These are phyloP conservation scores for Premnoplex brunnescens DNA, from an alignment of 2,797 vertebrate species.

Conservation along the genomic window DNA sequence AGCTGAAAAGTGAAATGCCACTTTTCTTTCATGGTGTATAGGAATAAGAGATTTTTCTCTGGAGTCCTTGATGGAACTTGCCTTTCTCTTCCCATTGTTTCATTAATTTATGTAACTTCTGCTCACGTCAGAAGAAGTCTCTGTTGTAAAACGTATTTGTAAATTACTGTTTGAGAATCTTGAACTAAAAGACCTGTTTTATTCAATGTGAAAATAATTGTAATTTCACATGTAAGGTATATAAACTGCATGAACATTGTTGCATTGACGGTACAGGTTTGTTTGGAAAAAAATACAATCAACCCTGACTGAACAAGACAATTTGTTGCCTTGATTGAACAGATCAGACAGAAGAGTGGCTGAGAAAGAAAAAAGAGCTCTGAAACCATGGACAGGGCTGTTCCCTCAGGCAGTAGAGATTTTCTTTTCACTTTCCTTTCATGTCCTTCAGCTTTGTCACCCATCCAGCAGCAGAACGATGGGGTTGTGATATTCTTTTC, in stretches of 20 bases:
- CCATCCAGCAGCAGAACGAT: not conserved
- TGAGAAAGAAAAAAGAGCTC: not conserved
- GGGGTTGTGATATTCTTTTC: not conserved
- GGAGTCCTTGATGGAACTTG: not conserved
- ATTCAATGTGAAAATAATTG: constrained; percentile 12
- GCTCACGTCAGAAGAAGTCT: not conserved
- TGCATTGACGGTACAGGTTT: not conserved
- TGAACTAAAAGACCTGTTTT: not conserved
- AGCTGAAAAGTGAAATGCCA: not conserved
- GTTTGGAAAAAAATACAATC: not conserved
- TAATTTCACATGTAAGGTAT: not conserved
- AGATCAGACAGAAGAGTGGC: not conserved
- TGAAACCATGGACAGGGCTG: not conserved
- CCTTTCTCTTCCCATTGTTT: not conserved
- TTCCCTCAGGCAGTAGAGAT: not conserved
- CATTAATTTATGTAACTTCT: not conserved
- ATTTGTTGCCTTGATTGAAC: constrained; percentile 11
- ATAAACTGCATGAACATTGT: not conserved
- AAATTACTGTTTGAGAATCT: not conserved
- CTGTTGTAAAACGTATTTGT: not conserved
- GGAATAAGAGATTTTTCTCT: not conserved
- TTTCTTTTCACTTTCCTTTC: not conserved
- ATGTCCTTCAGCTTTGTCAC: not conserved
- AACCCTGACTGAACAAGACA: not conserved
- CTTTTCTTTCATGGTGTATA: not conserved